Evolutionary conservation across 2,113 vertebrate genomes (phyloP), one percentile per base, ranked within the genome.

Genomic region (Sakesphorus luctuosus): DNA sequence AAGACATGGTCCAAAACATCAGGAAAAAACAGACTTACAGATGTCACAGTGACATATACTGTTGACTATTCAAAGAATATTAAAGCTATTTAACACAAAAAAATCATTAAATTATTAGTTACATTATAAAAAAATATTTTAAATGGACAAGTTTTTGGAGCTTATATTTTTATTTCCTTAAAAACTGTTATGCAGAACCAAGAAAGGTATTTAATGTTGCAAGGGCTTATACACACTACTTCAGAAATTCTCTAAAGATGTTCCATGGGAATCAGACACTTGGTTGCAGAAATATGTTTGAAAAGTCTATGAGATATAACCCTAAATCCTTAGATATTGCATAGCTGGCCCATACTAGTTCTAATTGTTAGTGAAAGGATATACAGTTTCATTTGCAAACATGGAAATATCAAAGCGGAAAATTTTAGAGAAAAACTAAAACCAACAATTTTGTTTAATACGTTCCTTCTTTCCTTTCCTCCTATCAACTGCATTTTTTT

Each of bases 101-200:
- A 9, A 53, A 11, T 50, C 35, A 36, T 71, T 29, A 69, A 93
- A 81, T 44, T 0, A 36, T 35, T 31, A 40, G 10, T 9, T 62
- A 24, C 3, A 7, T 61, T 62, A n/a, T 7, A 0, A 8, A 33
- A 69, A 44, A 35, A 1, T 10, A 49, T 52, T 33, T 18, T 2
- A 33, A 93, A 77, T 12, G 9, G 14, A 3, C 8, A 23, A 4
- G 9, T 11, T 83, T 83, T 69, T 36, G 49, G 1, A 25, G 36
- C 2, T 63, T 58, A 3, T 69, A 23, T 36, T 69, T 83, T 69
- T 77, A 61, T 86, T 58, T 69, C 49, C 59, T 85, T 76, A n/a
- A 83, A 63, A 74, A 17, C 3, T n/a, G 28, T 29, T 58, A 33
- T 1, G 3, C 19, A 69, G 36, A 85, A 28, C 21, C 3, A 18